A percentile compares a stretch with the other conserved stretches of the same genome.
Evolutionary conservation across 2,113 vertebrate species (phyloP).

Genomic region (Tachysurus vachellii): DNA sequence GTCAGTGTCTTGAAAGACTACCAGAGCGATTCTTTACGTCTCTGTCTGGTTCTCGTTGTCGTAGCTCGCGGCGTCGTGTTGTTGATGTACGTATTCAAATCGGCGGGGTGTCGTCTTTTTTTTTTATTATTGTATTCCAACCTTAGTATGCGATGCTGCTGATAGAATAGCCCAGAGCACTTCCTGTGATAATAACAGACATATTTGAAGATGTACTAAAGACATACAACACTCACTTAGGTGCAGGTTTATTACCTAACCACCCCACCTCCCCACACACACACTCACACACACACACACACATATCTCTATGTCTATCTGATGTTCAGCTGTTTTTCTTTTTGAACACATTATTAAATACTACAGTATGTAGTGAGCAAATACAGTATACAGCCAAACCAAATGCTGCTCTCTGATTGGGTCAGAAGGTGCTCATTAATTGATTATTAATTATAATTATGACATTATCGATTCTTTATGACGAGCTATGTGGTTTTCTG

Average conservation of each 20-base stretch:
- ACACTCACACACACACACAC: constrained; percentile 20
- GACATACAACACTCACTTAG: neutral
- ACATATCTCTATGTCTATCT: neutral
- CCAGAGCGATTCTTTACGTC: constrained; percentile 72
- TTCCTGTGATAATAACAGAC: constrained; percentile 32
- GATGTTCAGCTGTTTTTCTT: neutral
- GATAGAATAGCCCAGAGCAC: constrained; percentile 37
- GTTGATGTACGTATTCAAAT: constrained; percentile 50
- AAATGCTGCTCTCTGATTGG: neutral
- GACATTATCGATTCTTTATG: neutral
- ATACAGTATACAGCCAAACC: neutral
- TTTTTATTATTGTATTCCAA: neutral
- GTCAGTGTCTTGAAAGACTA: constrained; percentile 54
- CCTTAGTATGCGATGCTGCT: constrained; percentile 28
- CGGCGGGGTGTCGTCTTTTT: constrained; percentile 33
- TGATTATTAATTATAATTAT: neutral
- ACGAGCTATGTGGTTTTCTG: neutral
- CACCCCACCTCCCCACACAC: neutral
- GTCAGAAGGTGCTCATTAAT: neutral
- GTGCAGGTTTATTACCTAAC: constrained; percentile 3
- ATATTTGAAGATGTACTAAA: neutral
- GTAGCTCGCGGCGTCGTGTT: constrained; percentile 24
- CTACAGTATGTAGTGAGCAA: neutral
- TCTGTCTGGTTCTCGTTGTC: constrained; percentile 50
- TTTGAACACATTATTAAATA: neutral